Conservation (phyloP, 2,797 vertebrate species). For the Urophycis tenuis region DNA sequence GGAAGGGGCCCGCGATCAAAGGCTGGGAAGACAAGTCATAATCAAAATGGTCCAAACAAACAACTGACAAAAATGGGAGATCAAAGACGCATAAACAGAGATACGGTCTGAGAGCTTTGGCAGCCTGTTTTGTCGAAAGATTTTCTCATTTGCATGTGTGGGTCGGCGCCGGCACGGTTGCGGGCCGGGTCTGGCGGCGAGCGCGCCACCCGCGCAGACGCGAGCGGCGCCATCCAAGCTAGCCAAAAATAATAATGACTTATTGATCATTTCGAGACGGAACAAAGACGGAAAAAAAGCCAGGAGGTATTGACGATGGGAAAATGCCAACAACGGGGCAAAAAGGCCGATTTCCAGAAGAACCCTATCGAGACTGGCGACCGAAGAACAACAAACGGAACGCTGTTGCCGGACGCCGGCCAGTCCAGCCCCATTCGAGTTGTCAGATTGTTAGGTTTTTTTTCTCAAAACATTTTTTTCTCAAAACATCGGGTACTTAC, state of each 20-base stretch:
- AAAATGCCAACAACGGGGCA: background rate
- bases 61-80: background rate
- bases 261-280: background rate
- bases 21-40: background rate
- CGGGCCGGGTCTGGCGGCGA: background rate
- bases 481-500: background rate
- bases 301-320: background rate
- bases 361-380: background rate
- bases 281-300: background rate
- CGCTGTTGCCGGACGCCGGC: too few relatives aligned
- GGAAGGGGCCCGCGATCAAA: background rate
- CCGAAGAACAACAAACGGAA: background rate
- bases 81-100: background rate
- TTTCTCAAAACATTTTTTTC: background rate
- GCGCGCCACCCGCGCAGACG: background rate
- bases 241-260: background rate
- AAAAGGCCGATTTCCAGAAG: background rate
- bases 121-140: background rate
- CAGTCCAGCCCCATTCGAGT: too few relatives aligned
- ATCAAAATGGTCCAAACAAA: background rate
- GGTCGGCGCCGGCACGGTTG: background rate
- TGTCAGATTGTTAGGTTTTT: too few relatives aligned
- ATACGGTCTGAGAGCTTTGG: background rate
- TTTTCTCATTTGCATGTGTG: background rate
- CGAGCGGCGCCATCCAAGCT: background rate